A percentile compares a stretch with the other conserved stretches of the same genome.
phyloP scores from a whole-genome alignment of 2,888 invertebrate species.

The Lepidochrysops patricia region DNA sequence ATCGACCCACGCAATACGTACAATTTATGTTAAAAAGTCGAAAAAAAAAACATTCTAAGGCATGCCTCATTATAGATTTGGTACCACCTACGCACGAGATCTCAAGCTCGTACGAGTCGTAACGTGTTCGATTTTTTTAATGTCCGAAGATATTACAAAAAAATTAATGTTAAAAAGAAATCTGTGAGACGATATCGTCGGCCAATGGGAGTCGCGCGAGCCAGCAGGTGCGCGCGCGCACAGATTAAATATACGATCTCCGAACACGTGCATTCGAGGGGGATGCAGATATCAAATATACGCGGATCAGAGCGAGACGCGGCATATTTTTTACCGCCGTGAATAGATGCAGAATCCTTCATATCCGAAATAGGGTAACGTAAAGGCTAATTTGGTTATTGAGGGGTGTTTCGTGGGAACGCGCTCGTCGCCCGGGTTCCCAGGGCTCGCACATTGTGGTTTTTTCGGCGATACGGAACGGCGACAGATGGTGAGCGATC shows the following conservation, averaged over 20 bases:
- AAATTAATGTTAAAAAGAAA: conserved; percentile 67
- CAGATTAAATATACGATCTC: conserved; percentile 59
- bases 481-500: conserved; percentile 74
- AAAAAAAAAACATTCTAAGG: conserved; percentile 29
- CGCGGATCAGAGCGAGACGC: conserved; percentile 42
- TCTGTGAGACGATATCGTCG: conserved; percentile 70
- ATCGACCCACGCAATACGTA: not conserved
- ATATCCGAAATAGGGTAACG: conserved; percentile 75
- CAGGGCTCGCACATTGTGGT: conserved; percentile 75
- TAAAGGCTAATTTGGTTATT: conserved; percentile 76
- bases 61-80: conserved; percentile 58
- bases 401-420: conserved; percentile 80
- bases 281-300: conserved; percentile 51
- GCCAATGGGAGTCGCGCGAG: conserved; percentile 67
- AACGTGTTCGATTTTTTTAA: conserved; percentile 68
- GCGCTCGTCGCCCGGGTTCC: conserved; percentile 77
- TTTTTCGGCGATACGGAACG: conserved; percentile 67
- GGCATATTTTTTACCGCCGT: conserved; percentile 63
- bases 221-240: conserved; percentile 63
- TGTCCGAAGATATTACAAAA: conserved; percentile 66
- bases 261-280: conserved; percentile 74
- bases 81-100: conserved; percentile 70
- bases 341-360: conserved; percentile 74
- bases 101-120: conserved; percentile 62
- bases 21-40: not conserved